Evolutionary conservation across 2,888 invertebrate genomes (phyloP), one percentile per base, ranked within the genome.

Genomic region (Acrobasis suavella): DNA sequence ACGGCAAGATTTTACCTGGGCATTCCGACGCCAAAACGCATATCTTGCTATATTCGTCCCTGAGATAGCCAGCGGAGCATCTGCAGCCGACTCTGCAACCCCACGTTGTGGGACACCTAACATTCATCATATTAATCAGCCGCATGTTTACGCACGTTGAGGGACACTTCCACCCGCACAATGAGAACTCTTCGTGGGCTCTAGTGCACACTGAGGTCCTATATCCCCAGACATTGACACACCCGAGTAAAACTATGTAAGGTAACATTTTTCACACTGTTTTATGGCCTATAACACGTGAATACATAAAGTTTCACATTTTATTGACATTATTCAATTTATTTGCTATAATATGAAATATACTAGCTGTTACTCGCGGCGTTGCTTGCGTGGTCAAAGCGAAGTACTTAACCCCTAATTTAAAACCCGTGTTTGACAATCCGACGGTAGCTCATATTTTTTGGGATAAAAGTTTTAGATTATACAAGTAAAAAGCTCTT

Each of bases 131-230:
- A 0, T 72, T 61, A 60, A 90, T 58, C 39, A 87, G 63, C 17
- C 72, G 75, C 64, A 89, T 66, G 64, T 91, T 92, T 0, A 92
- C 79, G 67, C 91, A 92, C 14, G 91, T 91, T 0, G 89, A 78
- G 0, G 90, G 89, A 69, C 92, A 92, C 62, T 74, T 82, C 88
- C 86, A 87, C 0, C 81, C 86, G 50, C 91, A 92, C 0, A 91
- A 67, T 0, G 91, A 84, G 65, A 83, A 92, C 69, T 88, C 86
- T 63, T 91, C 89, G 50, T 90, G 69, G 0, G 74, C 64, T 0
- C 71, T 71, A 46, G 81, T 58, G 70, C 91, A 91, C 14, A 74
- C 75, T 0, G 91, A 89, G 2, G 83, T 83, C 66, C 81, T 78
- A 66, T 77, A 91, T 14, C 65, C 56, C 2, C 64, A 15, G 15